Evolutionary conservation across 2,797 vertebrate genomes (phyloP).

Genomic region (Thripadectes ignobilis): DNA sequence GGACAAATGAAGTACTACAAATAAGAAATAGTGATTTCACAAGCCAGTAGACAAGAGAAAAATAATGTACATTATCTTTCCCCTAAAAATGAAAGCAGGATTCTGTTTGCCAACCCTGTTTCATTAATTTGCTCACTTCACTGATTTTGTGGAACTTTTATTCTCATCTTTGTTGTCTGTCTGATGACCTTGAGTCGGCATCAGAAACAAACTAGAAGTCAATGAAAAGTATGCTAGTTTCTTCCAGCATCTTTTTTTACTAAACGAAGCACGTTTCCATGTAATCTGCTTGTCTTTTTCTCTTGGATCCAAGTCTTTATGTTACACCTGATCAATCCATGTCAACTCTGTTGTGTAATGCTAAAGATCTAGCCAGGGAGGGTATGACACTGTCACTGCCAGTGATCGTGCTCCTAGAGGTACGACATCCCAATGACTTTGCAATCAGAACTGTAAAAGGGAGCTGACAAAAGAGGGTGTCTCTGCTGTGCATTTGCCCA

Average conservation of each 20-base stretch:
- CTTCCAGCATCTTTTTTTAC: not conserved
- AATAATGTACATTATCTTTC: not conserved
- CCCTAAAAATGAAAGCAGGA: not conserved
- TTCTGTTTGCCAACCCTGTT: not conserved
- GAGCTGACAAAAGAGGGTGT: not conserved
- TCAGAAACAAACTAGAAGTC: not conserved
- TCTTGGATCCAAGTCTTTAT: not conserved
- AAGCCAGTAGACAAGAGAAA: not conserved
- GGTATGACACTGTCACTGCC: not conserved
- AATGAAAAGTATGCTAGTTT: not conserved
- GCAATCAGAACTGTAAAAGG: not conserved
- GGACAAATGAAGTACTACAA: not conserved
- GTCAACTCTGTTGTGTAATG: not conserved
- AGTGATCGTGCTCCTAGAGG: not conserved
- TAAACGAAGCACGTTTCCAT: not conserved
- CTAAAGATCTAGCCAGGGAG: not conserved
- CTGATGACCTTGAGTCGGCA: not conserved
- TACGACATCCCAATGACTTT: not conserved
- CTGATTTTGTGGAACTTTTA: not conserved
- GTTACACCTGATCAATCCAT: not conserved
- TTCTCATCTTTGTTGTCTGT: not conserved
- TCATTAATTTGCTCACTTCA: not conserved
- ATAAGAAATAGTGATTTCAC: conserved; percentile 11
- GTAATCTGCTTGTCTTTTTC: not conserved
- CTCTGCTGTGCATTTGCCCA: not conserved